These are phyloP conservation scores for Aphis craccivora DNA, from an alignment of 1,140 invertebrate species.

Conservation along the genomic window DNA sequence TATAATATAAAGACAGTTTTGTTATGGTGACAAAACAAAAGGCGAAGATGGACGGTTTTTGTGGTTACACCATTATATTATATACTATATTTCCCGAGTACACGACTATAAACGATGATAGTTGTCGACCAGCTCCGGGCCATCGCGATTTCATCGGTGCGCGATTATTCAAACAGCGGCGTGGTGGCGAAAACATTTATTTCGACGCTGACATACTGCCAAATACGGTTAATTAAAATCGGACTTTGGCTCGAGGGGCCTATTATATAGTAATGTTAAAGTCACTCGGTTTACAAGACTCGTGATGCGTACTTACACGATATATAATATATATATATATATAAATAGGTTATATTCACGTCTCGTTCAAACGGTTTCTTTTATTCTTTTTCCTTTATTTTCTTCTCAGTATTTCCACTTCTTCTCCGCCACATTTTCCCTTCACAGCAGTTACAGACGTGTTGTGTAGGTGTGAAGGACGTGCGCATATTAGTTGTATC, in stretches of 20 bases:
- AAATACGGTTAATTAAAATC: conserved; percentile 19
- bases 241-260: background rate
- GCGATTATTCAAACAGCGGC: background rate
- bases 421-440: background rate
- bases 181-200: background rate
- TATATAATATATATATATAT: no score
- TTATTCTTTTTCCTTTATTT: background rate
- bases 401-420: background rate
- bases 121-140: background rate
- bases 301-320: background rate
- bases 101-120: background rate
- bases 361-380: background rate
- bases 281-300: background rate
- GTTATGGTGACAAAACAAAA: background rate
- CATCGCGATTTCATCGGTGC: background rate
- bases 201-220: background rate
- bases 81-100: background rate
- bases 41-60: background rate
- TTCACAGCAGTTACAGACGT: background rate
- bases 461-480: background rate
- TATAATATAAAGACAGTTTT: background rate
- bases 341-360: background rate
- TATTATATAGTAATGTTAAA: background rate
- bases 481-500: background rate
- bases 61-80: background rate